Base-by-base conservation (phyloP, 2,797 vertebrate genomes). In the Alectoris magna region DNA sequence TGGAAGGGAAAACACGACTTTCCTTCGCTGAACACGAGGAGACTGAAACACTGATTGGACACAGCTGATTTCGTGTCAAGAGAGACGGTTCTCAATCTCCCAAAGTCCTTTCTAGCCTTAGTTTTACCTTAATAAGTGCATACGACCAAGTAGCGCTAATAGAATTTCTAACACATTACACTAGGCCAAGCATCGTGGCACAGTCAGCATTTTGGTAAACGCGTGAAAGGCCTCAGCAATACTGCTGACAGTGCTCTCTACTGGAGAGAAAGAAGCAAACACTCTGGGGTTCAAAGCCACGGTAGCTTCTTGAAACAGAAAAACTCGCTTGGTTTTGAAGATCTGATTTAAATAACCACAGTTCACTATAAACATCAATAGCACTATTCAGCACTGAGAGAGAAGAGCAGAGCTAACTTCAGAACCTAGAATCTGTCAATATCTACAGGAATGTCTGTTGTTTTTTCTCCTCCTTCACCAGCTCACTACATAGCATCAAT, bases 181-280 rank as follows among this genome's bases (percentile, higher is more conserved):
- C 14, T 31, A 34, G 34, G 75, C 19, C 1, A 0, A 59, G 38
- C 23, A 14, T 31, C 55, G 70, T 1, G 0, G 46, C 39, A 59
- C 34, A 12, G 48, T 41, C 27, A 64, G 36, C 48, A 26, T 62
- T 70, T 72, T 56, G n/a, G 26, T 36, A 59, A 85, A 63, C 6
- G 39, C 11, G 36, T 2, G n/a, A 51, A 26, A 83, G 22, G 46
- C 60, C 17, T 53, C 12, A 48, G n/a, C 36, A 91, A 27, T 1
- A 8, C 55, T 89, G 76, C 72, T 90, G 12, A 26, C 66, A 64
- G 72, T 69, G 78, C 84, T 80, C 75, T 85, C 84, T 66, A 74
- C 58, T 72, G 90, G 86, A 79, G 41, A 84, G 7, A 70, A 56
- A 66, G 15, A 14, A 75, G 29, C 39, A 81, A 86, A 88, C 1